These are phyloP conservation scores for Myathropa florea DNA, from an alignment of 2,888 invertebrate species.

Conservation along the genomic window DNA sequence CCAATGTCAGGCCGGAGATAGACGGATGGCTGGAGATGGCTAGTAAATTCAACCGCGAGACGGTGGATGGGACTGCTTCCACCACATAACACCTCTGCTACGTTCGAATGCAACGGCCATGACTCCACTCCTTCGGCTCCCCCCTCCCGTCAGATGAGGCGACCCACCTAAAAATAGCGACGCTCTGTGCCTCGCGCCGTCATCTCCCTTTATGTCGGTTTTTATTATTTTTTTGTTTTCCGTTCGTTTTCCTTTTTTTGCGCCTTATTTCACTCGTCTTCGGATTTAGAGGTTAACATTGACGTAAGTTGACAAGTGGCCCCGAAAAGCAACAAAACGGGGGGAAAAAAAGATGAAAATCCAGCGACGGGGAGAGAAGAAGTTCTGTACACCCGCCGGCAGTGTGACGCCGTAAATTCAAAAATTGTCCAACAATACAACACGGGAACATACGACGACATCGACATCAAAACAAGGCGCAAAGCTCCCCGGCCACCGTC, in stretches of 20 bases:
- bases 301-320: constrained; percentile 56
- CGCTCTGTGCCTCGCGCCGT: neutral
- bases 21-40: constrained; percentile 23
- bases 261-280: constrained; percentile 29
- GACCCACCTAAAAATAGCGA: constrained; percentile 27
- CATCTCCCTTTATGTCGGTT: neutral
- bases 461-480: constrained; percentile 1
- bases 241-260: constrained; percentile 4
- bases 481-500: neutral
- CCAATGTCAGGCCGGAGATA: constrained; percentile 38
- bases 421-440: constrained; percentile 38
- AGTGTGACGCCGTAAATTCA: constrained; percentile 56
- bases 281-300: constrained; percentile 59
- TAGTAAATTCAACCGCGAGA: neutral
- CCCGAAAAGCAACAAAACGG: neutral
- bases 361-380: neutral
- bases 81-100: constrained; percentile 5
- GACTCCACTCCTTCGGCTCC: constrained; percentile 28
- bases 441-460: constrained; percentile 4
- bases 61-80: no score
- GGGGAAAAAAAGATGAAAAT: neutral
- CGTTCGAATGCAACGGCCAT: constrained; percentile 33
- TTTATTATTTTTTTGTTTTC: neutral
- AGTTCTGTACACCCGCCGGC: constrained; percentile 35
- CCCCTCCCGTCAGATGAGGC: no score